A percentile compares a stretch with the other conserved stretches of the same genome.
Evolutionary conservation across 2,888 invertebrate genomes (phyloP).

Genomic region (Pseudolycoriella hygida): DNA sequence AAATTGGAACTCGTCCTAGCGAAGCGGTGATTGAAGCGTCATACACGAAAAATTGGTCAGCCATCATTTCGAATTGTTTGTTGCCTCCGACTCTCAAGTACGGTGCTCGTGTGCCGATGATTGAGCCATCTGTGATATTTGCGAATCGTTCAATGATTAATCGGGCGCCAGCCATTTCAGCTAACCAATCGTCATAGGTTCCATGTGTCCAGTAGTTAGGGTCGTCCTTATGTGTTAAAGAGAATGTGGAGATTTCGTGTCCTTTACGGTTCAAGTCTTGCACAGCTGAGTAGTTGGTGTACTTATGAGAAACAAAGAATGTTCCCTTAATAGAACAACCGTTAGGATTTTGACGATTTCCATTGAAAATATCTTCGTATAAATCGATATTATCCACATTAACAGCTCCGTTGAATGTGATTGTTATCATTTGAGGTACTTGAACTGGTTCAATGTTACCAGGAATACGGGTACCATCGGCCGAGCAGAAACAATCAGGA

Average conservation of each 20-base stretch:
- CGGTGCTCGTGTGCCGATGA: constrained; percentile 76
- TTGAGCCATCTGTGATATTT: constrained; percentile 81
- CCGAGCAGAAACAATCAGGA: constrained; percentile 86
- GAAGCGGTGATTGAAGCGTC: constrained; percentile 90
- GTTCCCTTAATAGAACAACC: constrained; percentile 78
- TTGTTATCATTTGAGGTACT: constrained; percentile 85
- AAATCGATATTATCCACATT: constrained; percentile 86
- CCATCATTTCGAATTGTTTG: constrained; percentile 94
- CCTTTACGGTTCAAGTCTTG: constrained; percentile 79
- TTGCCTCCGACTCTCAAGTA: constrained; percentile 83
- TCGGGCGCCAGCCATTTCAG: constrained; percentile 85
- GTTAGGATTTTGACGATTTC: constrained; percentile 70
- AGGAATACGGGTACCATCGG: constrained; percentile 79
- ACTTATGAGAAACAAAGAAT: constrained; percentile 84
- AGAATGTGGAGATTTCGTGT: constrained; percentile 84
- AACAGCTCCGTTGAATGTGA: constrained; percentile 83
- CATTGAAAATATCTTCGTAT: constrained; percentile 79
- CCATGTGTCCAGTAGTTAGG: constrained; percentile 81
- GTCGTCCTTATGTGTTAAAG: constrained; percentile 81
- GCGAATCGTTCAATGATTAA: constrained; percentile 76
- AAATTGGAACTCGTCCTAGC: constrained; percentile 74
- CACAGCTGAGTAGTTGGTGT: constrained; percentile 76
- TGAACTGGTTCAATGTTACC: constrained; percentile 65
- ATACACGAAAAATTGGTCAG: constrained; percentile 84
- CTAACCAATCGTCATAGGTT: constrained; percentile 79